Evolutionary conservation across 1,140 invertebrate species (phyloP).

Genomic region (Hycleus phaleratus): DNA sequence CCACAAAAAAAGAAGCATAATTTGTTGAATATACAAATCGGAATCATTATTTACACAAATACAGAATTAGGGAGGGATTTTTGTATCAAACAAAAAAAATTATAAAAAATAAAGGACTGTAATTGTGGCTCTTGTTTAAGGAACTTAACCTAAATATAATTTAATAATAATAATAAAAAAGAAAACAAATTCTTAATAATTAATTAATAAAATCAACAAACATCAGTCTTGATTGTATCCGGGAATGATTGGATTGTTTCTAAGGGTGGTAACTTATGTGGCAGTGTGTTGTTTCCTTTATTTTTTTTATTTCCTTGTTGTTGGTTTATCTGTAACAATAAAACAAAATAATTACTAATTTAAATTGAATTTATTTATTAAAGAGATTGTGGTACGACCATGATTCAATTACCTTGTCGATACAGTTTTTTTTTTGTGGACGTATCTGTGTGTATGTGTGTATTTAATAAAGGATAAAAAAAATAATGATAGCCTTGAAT

Average conservation of each 20-base stretch:
- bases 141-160: slow-evolving; percentile 39
- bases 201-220: slow-evolving; percentile 41
- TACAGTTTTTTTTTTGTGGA: too few species aligned
- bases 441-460: too few species aligned
- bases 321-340: slow-evolving; percentile 29
- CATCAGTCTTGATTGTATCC: slow-evolving; percentile 40
- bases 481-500: too few species aligned
- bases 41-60: background rate
- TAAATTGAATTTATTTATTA: too few species aligned
- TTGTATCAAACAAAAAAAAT: too few species aligned
- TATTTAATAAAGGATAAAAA: too few species aligned
- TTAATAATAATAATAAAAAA: slow-evolving; percentile 33
- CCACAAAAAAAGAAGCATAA: slow-evolving; percentile 11
- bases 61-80: too few species aligned
- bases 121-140: slow-evolving; percentile 12
- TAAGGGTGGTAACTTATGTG: slow-evolving; percentile 38
- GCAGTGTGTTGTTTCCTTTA: slow-evolving; percentile 31
- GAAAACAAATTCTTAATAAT: slow-evolving; percentile 26
- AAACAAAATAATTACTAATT: slow-evolving; percentile 11
- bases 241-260: slow-evolving; percentile 21
- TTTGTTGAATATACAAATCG: slow-evolving; percentile 8
- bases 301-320: too few species aligned
- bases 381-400: too few species aligned
- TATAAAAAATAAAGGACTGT: too few species aligned
- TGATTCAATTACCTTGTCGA: too few species aligned